A percentile compares a stretch with the other conserved stretches of the same genome.
Evolutionary conservation across 2,113 vertebrate species (phyloP).

Genomic region (Porphyrio hochstetteri): DNA sequence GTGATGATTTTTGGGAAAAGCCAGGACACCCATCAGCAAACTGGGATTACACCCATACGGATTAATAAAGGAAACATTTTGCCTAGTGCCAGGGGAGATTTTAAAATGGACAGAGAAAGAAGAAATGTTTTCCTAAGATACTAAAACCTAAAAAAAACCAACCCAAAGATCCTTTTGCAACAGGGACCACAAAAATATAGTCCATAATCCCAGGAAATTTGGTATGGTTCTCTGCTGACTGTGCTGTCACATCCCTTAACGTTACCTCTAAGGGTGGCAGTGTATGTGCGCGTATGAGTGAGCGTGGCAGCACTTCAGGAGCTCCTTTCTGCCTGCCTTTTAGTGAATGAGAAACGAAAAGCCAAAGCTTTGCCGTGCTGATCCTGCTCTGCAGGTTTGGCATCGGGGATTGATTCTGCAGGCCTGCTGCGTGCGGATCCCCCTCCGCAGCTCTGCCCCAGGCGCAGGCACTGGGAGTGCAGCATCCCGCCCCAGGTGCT

Average conservation of each 20-base stretch:
- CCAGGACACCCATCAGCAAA: not conserved
- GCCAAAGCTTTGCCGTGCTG: not conserved
- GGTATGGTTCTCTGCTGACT: not conserved
- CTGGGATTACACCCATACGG: not conserved
- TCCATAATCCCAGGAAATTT: not conserved
- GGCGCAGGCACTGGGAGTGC: not conserved
- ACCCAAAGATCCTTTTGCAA: not conserved
- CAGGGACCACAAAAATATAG: not conserved
- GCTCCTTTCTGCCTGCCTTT: not conserved
- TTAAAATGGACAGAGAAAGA: not conserved
- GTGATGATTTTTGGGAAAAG: not conserved
- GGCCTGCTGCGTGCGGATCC: not conserved
- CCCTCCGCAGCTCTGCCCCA: not conserved
- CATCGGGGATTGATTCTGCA: not conserved
- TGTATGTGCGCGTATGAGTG: not conserved
- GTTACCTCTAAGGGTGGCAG: not conserved
- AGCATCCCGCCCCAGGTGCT: constrained; percentile 1
- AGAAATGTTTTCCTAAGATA: not conserved
- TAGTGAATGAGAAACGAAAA: constrained; percentile 31
- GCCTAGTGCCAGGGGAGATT: not conserved
- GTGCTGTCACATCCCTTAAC: not conserved
- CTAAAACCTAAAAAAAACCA: not conserved
- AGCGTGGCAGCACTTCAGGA: not conserved
- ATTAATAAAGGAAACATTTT: not conserved
- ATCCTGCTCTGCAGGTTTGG: not conserved